phyloP scores from a whole-genome alignment of 2,888 invertebrate species.

The Blastobasis adustella region DNA sequence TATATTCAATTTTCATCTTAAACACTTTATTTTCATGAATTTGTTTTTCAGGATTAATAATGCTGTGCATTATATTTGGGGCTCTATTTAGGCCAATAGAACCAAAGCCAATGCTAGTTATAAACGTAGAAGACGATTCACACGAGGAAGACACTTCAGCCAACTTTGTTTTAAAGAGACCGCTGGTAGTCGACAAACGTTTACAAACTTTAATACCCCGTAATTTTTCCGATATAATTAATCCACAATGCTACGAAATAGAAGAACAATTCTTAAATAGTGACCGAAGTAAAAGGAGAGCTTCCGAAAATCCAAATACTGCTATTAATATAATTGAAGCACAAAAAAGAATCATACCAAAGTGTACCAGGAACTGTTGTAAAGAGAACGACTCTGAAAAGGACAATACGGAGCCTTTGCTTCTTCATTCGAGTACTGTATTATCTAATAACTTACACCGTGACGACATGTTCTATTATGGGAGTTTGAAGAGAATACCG shows the following conservation, averaged over 20 bases:
- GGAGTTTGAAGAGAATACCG: conserved; percentile 87
- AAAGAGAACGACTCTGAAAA: conserved; percentile 44
- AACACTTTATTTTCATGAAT: no score
- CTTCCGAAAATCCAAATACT: background rate
- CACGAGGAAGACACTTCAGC: background rate
- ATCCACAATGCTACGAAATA: background rate
- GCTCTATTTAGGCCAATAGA: conserved; percentile 89
- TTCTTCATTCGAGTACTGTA: conserved; percentile 39
- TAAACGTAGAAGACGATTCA: conserved; percentile 41
- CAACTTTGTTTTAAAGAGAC: background rate
- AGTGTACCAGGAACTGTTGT: background rate
- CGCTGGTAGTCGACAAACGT: background rate
- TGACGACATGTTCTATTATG: conserved; percentile 94
- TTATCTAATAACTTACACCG: conserved; percentile 88
- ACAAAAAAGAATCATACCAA: background rate
- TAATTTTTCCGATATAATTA: background rate
- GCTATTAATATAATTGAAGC: background rate
- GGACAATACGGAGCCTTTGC: conserved; percentile 71
- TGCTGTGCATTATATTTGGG: conserved; percentile 86
- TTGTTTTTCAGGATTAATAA: conserved; percentile 76
- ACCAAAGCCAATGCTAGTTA: conserved; percentile 79
- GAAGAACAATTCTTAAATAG: background rate
- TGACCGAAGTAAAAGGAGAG: background rate
- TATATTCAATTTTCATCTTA: background rate
- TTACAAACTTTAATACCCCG: background rate